Evolutionary conservation across 2,888 invertebrate species (phyloP).

Genomic region (Eledona agricola): DNA sequence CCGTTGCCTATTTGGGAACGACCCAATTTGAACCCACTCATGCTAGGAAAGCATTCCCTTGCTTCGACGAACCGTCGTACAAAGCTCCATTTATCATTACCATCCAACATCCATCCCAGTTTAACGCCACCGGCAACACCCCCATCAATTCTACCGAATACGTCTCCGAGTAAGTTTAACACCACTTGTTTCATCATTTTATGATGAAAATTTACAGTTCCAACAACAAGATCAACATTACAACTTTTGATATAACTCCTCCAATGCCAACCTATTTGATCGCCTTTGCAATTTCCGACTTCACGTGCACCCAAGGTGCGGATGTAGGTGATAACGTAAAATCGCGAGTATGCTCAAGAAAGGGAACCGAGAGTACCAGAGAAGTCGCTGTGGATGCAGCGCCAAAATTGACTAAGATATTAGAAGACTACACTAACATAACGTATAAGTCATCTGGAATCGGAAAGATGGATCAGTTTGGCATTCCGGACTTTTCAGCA

Average conservation of each 20-base stretch:
- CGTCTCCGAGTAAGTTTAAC: no score
- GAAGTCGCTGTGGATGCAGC: conserved; percentile 1
- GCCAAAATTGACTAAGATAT: conserved; percentile 36
- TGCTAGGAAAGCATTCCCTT: conserved; percentile 46
- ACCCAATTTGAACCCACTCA: conserved; percentile 45
- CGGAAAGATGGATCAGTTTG: conserved; percentile 80
- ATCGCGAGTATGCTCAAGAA: conserved; percentile 8
- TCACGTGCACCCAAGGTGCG: conserved; percentile 38
- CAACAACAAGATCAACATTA: no score
- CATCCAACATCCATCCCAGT: conserved; percentile 23
- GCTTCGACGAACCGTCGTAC: conserved; percentile 47
- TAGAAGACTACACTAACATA: conserved; percentile 55
- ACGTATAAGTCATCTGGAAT: conserved; percentile 51
- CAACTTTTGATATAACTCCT: conserved; percentile 49
- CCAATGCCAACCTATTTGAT: conserved; percentile 43
- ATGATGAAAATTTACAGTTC: no score
- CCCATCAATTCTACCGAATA: no score
- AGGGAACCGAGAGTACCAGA: neutral
- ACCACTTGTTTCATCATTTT: no score
- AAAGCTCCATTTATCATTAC: conserved; percentile 43
- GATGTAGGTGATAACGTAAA: conserved; percentile 22
- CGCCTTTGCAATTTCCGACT: conserved; percentile 44
- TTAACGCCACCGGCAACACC: conserved; percentile 10
- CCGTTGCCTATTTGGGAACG: conserved; percentile 40
- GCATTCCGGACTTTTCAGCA: conserved; percentile 83